A percentile compares a stretch with the other conserved stretches of the same genome.
Evolutionary conservation across 2,113 vertebrate genomes (phyloP).

Genomic region (Mus spicilegus): DNA sequence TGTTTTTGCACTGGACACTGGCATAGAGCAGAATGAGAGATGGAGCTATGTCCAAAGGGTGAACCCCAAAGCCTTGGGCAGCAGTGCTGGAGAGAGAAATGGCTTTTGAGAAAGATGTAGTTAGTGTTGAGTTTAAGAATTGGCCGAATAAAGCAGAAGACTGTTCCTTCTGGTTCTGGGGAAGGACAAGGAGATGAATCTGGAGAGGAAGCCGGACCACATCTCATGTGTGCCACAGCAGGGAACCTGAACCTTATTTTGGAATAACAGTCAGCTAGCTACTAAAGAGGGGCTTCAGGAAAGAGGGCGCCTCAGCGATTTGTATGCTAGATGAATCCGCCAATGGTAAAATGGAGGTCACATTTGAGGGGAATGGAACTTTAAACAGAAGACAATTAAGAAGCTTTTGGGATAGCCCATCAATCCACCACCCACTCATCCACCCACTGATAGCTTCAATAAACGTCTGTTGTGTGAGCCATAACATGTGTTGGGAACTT

Average conservation of each 20-base stretch:
- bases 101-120: background rate
- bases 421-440: background rate
- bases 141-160: background rate
- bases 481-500: background rate
- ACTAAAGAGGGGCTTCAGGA: background rate
- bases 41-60: background rate
- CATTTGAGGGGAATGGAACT: background rate
- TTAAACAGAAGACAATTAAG: background rate
- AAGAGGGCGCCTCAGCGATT: background rate
- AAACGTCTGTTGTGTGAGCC: background rate
- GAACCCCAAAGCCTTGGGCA: fast-evolving
- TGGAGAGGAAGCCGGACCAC: background rate
- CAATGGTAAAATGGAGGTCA: background rate
- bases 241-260: background rate
- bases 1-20: background rate
- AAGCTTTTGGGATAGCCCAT: background rate
- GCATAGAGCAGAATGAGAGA: background rate
- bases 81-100: background rate
- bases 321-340: background rate
- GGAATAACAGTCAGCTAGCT: background rate
- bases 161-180: background rate
- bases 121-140: background rate
- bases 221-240: background rate
- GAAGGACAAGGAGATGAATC: background rate
- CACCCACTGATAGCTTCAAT: background rate